Base-by-base conservation (phyloP, 37 sponge, comb jelly and placozoan species). In the Haliclona indistincta region DNA sequence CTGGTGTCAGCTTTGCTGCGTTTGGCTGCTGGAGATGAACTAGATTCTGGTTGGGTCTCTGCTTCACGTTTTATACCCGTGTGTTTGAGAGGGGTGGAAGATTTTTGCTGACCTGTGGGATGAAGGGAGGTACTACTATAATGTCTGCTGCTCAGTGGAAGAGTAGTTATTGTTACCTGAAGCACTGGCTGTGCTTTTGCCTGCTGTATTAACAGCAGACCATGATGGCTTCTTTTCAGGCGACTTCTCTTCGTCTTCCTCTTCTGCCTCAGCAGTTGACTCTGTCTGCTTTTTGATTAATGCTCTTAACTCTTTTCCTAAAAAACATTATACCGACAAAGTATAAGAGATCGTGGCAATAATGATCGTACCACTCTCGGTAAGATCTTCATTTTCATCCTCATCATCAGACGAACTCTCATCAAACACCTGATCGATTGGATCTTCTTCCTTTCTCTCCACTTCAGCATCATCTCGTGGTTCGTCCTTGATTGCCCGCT, bases 281-380 rank as follows among this genome's bases (percentile, higher is more conserved):
- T 33, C 62, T 37, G 64, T 30, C 25, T 84, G 77, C 63, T 84
- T 92, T 56, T 79, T 74, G 61, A 93, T 84, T 55, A 93, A 65
- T 2, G 88, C 93, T 58, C 88, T 73, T 0, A 93, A 40, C 70
- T 88, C 86, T 62, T 84, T 88, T 15, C 90, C 86, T 86, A 58
- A 29, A 47, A 47, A 8, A 47, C 49, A 47, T 17, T 47, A 47
- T 13, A 17, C 13, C 13, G 13, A 47, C 13, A 47, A 13, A 47
- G 49, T 8, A 17, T 47, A 47, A 17, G 13, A 47, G 8, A 47
- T 47, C 13, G n/a, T 6, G 60, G 60, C 60, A 58, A n/a, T n/a
- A 58, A 25, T 58, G 49, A 47, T 17, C 43, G 25, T 26, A 78
- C 89, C 89, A 34, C 66, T 74, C 41, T 89, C 89, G 36, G 89